These are phyloP conservation scores for Eriocheir sinensis DNA, from an alignment of 1,140 invertebrate genomes.

Conservation along the genomic window DNA sequence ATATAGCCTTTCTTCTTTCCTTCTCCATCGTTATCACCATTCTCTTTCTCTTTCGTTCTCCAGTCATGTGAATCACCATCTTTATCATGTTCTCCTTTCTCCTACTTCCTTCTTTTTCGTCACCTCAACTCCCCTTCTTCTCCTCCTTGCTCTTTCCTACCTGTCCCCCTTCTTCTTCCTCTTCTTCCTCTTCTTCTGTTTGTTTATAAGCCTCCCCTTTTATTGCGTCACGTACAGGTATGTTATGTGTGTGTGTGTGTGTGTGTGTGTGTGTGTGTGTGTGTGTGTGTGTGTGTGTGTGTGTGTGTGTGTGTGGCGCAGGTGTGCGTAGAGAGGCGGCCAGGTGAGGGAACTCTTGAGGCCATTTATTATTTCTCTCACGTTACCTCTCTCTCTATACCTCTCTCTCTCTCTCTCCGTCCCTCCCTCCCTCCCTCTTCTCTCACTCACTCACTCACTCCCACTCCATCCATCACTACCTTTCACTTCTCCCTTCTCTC, in stretches of 20 bases:
- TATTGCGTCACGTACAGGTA: neutral
- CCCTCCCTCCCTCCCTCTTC: no score
- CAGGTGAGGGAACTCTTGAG: neutral
- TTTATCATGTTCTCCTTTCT: neutral
- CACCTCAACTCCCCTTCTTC: neutral
- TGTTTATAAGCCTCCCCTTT: neutral
- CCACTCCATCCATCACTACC: no score
- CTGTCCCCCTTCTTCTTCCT: no score
- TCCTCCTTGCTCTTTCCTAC: neutral
- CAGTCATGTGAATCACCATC: no score
- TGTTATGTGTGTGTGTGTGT: conserved; percentile 38
- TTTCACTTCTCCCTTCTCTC: neutral
- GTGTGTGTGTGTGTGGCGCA: neutral
- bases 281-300: conserved; percentile 47
- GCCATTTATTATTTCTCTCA: neutral
- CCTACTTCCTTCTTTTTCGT: neutral
- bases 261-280: conserved; percentile 47
- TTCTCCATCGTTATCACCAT: neutral
- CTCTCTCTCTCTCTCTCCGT: neutral
- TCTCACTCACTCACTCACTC: no score
- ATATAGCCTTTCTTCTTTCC: neutral
- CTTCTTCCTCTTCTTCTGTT: neutral
- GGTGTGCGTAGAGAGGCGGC: neutral
- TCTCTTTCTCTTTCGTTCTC: no score
- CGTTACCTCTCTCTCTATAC: neutral